phyloP scores from a whole-genome alignment of 2,113 vertebrate species.

The Sapajus apella region DNA sequence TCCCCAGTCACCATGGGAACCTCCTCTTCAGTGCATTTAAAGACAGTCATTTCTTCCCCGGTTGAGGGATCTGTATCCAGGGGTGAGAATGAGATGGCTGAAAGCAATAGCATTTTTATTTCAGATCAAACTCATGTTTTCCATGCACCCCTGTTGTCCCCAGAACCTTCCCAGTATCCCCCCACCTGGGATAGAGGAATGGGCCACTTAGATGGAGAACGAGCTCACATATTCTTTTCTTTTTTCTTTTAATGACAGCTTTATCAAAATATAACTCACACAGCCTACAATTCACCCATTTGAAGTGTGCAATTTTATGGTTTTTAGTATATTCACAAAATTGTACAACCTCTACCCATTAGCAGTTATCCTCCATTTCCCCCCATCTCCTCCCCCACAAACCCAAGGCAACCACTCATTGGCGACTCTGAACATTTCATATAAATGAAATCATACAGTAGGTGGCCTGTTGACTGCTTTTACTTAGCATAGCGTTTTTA shows the following conservation, averaged over 20 bases:
- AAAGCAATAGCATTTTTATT: background rate
- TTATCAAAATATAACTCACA: no score
- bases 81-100: background rate
- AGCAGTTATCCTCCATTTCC: background rate
- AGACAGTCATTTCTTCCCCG: background rate
- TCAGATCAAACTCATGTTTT: background rate
- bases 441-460: background rate
- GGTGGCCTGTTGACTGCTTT: no score
- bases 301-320: background rate
- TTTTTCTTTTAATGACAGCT: background rate
- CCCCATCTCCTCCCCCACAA: background rate
- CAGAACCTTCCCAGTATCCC: background rate
- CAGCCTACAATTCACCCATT: background rate
- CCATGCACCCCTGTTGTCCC: background rate
- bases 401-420: background rate
- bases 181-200: background rate
- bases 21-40: background rate
- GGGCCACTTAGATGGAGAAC: background rate
- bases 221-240: no score
- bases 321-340: background rate
- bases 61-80: background rate
- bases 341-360: background rate
- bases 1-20: background rate
- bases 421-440: background rate
- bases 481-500: background rate